Conservation (phyloP, 1,140 invertebrate genomes). For the Melitaea cinxia region DNA sequence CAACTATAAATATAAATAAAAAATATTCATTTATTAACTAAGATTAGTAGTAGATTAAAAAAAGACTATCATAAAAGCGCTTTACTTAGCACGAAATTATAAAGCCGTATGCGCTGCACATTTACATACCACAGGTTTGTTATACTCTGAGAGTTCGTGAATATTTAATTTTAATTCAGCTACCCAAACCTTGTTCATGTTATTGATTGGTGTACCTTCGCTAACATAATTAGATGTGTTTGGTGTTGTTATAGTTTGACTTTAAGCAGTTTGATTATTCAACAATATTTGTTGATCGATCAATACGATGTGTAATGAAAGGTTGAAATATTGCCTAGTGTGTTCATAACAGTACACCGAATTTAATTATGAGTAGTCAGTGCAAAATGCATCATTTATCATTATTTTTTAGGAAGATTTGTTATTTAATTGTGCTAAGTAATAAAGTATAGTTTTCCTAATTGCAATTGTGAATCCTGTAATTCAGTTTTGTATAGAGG, state of each 20-base stretch:
- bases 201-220: conserved; percentile 17
- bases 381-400: too few relatives aligned
- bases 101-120: conserved; percentile 31
- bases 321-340: too few relatives aligned
- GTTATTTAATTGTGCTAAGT: too few relatives aligned
- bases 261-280: background rate
- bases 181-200: conserved; percentile 17
- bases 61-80: background rate
- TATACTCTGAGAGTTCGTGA: conserved; percentile 38
- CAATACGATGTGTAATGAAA: background rate
- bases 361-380: too few relatives aligned
- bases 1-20: too few relatives aligned
- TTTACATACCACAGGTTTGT: conserved; percentile 41
- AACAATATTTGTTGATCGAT: conserved; percentile 1
- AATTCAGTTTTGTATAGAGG: too few relatives aligned
- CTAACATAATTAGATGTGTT: conserved; percentile 19
- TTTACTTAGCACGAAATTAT: background rate
- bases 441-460: too few relatives aligned
- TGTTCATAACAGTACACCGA: too few relatives aligned
- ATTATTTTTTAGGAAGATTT: too few relatives aligned
- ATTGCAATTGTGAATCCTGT: too few relatives aligned
- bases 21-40: too few relatives aligned
- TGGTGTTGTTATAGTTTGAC: background rate
- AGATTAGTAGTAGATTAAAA: too few relatives aligned
- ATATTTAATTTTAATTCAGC: conserved; percentile 46